These are phyloP conservation scores for Adela reaumurella DNA, from an alignment of 2,888 invertebrate species.

Conservation along the genomic window DNA sequence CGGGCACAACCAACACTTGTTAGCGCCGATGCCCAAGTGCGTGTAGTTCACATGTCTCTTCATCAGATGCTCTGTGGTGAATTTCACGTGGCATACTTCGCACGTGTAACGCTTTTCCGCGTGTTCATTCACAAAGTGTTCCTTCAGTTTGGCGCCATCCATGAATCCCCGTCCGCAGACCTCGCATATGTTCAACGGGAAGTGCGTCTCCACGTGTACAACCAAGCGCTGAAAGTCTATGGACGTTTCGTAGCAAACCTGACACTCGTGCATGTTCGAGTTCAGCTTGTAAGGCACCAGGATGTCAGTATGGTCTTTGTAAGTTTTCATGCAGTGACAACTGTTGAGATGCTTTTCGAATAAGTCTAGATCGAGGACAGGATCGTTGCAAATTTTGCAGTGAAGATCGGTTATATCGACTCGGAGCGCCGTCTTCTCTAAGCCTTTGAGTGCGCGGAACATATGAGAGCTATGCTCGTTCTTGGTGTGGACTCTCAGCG, in stretches of 20 bases:
- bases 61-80: slow-evolving; percentile 31
- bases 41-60: slow-evolving; percentile 33
- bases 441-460: not conserved
- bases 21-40: too few relatives aligned
- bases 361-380: slow-evolving; percentile 29
- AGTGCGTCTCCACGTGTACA: not conserved
- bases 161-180: slow-evolving; percentile 1
- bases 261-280: not conserved
- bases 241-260: not conserved
- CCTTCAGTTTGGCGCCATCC: not conserved
- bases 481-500: not conserved
- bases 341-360: not conserved
- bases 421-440: slow-evolving; percentile 18
- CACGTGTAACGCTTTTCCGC: slow-evolving; percentile 45
- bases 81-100: slow-evolving; percentile 41
- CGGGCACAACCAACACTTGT: too few relatives aligned
- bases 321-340: not conserved
- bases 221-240: not conserved
- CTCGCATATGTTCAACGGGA: slow-evolving; percentile 1
- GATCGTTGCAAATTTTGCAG: slow-evolving; percentile 39
- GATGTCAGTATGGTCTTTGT: not conserved
- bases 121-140: slow-evolving; percentile 18
- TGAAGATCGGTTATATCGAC: slow-evolving; percentile 43
- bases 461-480: not conserved
- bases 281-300: slow-evolving; percentile 2